Percentiles rank a stretch among this genome's conserved stretches.
Evolutionary conservation across 2,797 vertebrate genomes (phyloP).

Genomic region (Falco peregrinus): DNA sequence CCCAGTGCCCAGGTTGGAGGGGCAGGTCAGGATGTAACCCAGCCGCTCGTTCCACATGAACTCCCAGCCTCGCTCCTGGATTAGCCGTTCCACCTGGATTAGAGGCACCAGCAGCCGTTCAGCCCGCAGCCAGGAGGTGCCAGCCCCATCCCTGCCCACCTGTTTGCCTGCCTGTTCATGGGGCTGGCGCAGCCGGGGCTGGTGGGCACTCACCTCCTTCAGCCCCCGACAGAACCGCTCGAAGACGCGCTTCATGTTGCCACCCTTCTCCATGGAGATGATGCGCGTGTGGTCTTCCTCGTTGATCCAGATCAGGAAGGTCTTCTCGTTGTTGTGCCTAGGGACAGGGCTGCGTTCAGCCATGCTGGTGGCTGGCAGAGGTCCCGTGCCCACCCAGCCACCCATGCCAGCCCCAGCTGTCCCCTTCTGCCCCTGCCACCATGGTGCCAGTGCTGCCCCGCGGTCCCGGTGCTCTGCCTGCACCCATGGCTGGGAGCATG

Average conservation of each 20-base stretch:
- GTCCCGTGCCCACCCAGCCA: neutral
- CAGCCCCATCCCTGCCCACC: too few species aligned
- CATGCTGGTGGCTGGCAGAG: neutral
- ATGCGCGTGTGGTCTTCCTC: constrained; percentile 97
- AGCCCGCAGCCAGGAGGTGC: neutral
- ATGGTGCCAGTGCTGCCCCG: neutral
- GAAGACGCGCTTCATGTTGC: constrained; percentile 98
- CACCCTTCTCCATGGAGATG: constrained; percentile 99
- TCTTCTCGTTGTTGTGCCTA: constrained; percentile 99
- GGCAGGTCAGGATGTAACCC: constrained; percentile 95
- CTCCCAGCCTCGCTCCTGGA: constrained; percentile 96
- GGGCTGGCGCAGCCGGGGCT: neutral
- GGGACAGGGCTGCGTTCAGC: neutral
- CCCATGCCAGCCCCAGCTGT: rapidly evolving
- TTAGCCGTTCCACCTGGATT: constrained; percentile 90
- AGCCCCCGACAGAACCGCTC: constrained; percentile 95
- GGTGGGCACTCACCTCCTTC: constrained; percentile 81
- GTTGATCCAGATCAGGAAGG: constrained; percentile 96
- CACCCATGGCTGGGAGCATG: rapidly evolving
- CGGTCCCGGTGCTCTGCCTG: rapidly evolving
- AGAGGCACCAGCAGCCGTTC: neutral
- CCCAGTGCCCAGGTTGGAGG: constrained; percentile 96
- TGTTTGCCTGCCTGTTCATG: rapidly evolving
- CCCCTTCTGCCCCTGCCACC: neutral
- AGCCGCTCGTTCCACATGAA: constrained; percentile 98